phyloP scores from a whole-genome alignment of 1,140 invertebrate species.

The Trichoplusia ni region DNA sequence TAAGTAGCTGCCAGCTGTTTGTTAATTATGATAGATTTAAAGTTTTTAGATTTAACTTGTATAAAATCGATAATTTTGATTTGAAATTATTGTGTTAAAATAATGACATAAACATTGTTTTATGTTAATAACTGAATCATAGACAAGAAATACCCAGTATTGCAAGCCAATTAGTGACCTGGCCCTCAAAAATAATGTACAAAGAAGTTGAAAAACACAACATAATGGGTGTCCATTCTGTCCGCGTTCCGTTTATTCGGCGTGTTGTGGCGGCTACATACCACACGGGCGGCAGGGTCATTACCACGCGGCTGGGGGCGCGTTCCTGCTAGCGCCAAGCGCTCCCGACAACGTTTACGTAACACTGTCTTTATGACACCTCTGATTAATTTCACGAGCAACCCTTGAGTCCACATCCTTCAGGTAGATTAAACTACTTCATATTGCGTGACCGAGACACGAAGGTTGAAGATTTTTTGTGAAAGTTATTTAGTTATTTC shows the following conservation, averaged over 20 bases:
- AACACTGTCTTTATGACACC: constrained; percentile 34
- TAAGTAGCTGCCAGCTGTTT: constrained; percentile 34
- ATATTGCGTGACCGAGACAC: neutral
- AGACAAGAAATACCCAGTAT: no score
- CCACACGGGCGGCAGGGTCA: constrained; percentile 38
- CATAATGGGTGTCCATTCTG: neutral
- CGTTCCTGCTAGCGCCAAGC: constrained; percentile 28
- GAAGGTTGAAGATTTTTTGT: no score
- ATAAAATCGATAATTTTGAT: no score
- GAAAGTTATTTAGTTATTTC: no score
- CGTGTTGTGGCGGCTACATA: constrained; percentile 27
- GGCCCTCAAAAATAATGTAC: no score
- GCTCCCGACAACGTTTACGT: constrained; percentile 35
- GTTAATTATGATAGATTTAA: neutral
- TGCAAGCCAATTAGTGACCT: no score
- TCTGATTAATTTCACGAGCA: constrained; percentile 25
- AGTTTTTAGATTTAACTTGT: no score
- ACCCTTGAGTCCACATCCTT: constrained; percentile 2
- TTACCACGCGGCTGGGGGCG: constrained; percentile 39
- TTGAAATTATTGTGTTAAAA: no score
- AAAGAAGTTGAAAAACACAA: no score
- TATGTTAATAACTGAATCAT: no score
- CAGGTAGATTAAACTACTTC: neutral
- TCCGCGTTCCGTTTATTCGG: neutral
- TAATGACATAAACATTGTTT: no score